Base-by-base conservation (phyloP, 2,888 invertebrate species). In the Mantis religiosa region DNA sequence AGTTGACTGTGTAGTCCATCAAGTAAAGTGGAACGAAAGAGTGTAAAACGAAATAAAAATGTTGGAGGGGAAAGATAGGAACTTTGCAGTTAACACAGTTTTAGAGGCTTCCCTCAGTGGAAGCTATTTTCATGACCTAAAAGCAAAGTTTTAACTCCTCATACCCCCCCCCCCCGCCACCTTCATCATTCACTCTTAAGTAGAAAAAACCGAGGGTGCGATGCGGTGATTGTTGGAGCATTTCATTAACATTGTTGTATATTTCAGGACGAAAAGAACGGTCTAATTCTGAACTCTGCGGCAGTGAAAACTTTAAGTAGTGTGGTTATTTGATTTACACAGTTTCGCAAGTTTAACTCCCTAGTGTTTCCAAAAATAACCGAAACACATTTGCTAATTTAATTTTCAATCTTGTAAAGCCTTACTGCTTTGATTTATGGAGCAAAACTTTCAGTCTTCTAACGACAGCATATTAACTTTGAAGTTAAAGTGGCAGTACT, bases 31-130 rank as follows among this genome's bases (percentile, higher is more conserved):
- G 54, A 20, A 20, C 20, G 25, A 71, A 71, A 71, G 54, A 71
- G 54, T 15, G 54, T 6, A 71, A 84, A 41, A 34, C n/a, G 27
- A 84, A 84, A 47, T 27, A 15, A 20, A 71, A 86, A 82, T 30
- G 41, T 12, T 28, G 20, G 82, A 87, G 12, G 27, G 82, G 54
- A 25, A 7, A 82, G 87, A 87, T 27, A 71, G 41, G n/a, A 87
- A 87, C 28, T 30, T 86, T 34, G 25, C 81, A n/a, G 47, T 71
- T 87, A 87, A 87, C 87, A 87, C 27, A 87, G 87, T 87, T 82
- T 82, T 41, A 71, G 54, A 71, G n/a, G 28, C 7, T 87, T 87
- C 82, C 82, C 27, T 34, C 87, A 81, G 82, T 15, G 30, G 41
- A 82, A 82, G 28, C 82, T 34, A 82, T 82, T 82, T 87, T 82